Conservation (phyloP, 2,113 vertebrate species). For the Brachypteracias leptosomus region DNA sequence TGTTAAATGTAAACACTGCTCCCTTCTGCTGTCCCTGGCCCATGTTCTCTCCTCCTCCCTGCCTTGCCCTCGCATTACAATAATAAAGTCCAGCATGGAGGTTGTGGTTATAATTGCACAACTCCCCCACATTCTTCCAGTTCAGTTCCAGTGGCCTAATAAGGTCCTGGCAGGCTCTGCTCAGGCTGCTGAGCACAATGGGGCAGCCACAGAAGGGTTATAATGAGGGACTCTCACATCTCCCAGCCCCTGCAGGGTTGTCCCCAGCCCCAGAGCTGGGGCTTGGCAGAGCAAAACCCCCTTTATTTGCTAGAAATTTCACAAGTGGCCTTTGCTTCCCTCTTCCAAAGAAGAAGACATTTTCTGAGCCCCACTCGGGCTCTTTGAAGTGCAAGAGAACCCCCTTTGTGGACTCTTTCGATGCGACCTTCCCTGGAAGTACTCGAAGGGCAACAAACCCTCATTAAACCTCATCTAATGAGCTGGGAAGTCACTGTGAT, state of each 20-base stretch:
- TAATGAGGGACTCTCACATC: conserved; percentile 4
- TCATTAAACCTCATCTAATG: conserved; percentile 47
- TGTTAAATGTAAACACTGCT: not conserved
- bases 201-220: not conserved
- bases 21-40: not conserved
- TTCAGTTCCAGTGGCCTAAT: conserved; percentile 48
- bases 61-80: not conserved
- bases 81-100: not conserved
- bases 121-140: not conserved
- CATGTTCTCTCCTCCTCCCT: not conserved
- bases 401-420: not conserved
- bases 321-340: not conserved
- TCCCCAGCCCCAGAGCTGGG: not conserved
- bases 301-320: not conserved
- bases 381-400: not conserved
- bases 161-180: conserved; percentile 4
- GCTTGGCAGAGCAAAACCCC: not conserved
- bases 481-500: conserved; percentile 11
- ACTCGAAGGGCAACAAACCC: not conserved
- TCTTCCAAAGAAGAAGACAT: not conserved
- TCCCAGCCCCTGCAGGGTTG: not conserved
- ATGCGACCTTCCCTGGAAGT: not conserved
- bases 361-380: not conserved
- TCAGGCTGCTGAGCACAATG: not conserved
- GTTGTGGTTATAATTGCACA: not conserved